Evolutionary conservation across 2,888 invertebrate genomes (phyloP), one percentile per base, ranked within the genome.

Genomic region (Exocentrus adspersus): DNA sequence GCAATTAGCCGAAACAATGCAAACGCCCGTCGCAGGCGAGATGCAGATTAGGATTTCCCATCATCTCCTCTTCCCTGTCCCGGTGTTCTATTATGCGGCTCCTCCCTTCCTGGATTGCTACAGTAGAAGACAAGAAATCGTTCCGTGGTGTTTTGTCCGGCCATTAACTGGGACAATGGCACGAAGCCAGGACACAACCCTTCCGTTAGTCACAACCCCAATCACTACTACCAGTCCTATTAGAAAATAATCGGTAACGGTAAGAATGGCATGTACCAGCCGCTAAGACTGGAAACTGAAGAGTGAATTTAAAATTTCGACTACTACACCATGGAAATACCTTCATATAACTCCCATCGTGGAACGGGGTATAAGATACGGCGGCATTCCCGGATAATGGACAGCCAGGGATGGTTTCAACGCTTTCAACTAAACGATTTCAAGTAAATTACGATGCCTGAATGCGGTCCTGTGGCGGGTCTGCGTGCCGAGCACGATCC

Each of bases 401-500:
- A 14, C 37, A 12, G 37, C n/a, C 12, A 12, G 37, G 12, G 37
- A 14, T 14, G n/a, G n/a, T 37, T 12, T 37, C 37, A 12, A n/a
- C n/a, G n/a, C n/a, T n/a, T n/a, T n/a, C n/a, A n/a, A n/a, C n/a
- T n/a, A n/a, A n/a, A n/a, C n/a, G n/a, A n/a, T n/a, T n/a, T n/a
- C n/a, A n/a, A n/a, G n/a, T n/a, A n/a, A n/a, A n/a, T n/a, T n/a
- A n/a, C n/a, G n/a, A 14, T 12, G n/a, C 2, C 4, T n/a, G 2
- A 12, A n/a, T 37, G 14, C 37, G 12, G 10, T 2, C 12, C 75
- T 76, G 70, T 60, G 46, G 67, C 14, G 1, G 1, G n/a, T 2
- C 77, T 76, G 77, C 77, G 78, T 77, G 76, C 76, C 74, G 76
- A 73, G 77, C 75, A 72, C 76, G 73, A 77, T 77, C 77, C 77